These are phyloP conservation scores for Stegodyphus dumicola DNA, from an alignment of 1,140 invertebrate species.

Conservation along the genomic window DNA sequence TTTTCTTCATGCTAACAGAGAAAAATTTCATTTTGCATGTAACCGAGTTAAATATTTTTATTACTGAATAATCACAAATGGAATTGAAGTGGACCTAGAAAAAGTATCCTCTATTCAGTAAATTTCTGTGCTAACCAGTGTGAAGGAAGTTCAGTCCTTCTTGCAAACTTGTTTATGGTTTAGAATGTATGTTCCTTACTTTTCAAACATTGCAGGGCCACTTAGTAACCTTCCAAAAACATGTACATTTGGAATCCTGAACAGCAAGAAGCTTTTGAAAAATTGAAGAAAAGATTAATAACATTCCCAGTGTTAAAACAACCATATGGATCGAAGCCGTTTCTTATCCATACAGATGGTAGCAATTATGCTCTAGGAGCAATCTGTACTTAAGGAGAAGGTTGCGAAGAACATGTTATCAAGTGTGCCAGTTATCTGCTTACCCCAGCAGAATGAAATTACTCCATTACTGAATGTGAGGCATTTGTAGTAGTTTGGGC, in stretches of 20 bases:
- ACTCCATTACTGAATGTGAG: neutral
- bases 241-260: constrained; percentile 15
- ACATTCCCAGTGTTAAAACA: constrained; percentile 42
- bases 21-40: constrained; percentile 17
- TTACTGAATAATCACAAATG: constrained; percentile 30
- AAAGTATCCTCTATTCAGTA: no score
- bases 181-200: constrained; percentile 64
- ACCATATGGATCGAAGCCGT: constrained; percentile 64
- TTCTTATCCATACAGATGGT: constrained; percentile 65
- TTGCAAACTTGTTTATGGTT: constrained; percentile 61
- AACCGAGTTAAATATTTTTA: constrained; percentile 13
- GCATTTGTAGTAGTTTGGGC: neutral
- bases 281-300: constrained; percentile 62
- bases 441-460: no score
- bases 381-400: constrained; percentile 52
- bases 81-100: constrained; percentile 31
- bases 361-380: constrained; percentile 64
- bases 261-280: constrained; percentile 59
- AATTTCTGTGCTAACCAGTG: constrained; percentile 56
- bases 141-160: constrained; percentile 56
- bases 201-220: constrained; percentile 60
- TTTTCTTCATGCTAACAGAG: constrained; percentile 14
- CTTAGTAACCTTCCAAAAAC: constrained; percentile 35
- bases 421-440: constrained; percentile 65
- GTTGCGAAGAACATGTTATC: constrained; percentile 49